phyloP scores from a whole-genome alignment of 2,113 vertebrate genomes.

The Sinocyclocheilus maitianheensis region DNA sequence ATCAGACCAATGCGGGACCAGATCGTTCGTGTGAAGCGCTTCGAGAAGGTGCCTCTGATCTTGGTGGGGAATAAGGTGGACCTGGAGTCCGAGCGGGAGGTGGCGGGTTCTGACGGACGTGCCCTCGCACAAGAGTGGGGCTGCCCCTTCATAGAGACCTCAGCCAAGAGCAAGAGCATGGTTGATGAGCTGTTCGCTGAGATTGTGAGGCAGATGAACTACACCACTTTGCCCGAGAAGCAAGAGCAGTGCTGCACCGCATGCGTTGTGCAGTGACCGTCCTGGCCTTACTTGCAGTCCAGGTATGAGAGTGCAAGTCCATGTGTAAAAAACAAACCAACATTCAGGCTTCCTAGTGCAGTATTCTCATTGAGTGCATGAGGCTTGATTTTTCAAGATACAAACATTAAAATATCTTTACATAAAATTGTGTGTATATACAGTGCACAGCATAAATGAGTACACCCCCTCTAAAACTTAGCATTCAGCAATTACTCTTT shows the following conservation, averaged over 20 bases:
- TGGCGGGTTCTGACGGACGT: conserved; percentile 90
- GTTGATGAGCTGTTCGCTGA: conserved; percentile 99
- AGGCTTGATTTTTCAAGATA: background rate
- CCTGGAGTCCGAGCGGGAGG: conserved; percentile 96
- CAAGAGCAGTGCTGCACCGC: conserved; percentile 99
- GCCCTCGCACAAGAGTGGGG: conserved; percentile 98
- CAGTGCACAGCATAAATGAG: too few relatives aligned
- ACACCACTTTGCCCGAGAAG: conserved; percentile 95
- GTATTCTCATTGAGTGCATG: background rate
- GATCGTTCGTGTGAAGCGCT: conserved; percentile 97
- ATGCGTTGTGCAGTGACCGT: conserved; percentile 92
- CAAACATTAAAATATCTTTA: background rate
- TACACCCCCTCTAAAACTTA: too few relatives aligned
- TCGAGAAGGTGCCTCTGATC: conserved; percentile 96
- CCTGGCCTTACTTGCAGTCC: conserved; percentile 73
- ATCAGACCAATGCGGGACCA: conserved; percentile 99
- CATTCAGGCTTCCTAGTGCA: background rate
- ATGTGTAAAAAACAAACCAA: background rate
- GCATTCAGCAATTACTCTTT: too few relatives aligned
- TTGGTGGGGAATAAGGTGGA: conserved; percentile 98
- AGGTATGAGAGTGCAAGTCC: conserved; percentile 40
- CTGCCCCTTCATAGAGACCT: conserved; percentile 98
- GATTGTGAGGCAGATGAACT: conserved; percentile 99
- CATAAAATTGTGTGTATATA: background rate
- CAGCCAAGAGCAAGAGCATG: conserved; percentile 99